Conservation (phyloP, 2,797 vertebrate genomes). For the Vireo griseus region DNA sequence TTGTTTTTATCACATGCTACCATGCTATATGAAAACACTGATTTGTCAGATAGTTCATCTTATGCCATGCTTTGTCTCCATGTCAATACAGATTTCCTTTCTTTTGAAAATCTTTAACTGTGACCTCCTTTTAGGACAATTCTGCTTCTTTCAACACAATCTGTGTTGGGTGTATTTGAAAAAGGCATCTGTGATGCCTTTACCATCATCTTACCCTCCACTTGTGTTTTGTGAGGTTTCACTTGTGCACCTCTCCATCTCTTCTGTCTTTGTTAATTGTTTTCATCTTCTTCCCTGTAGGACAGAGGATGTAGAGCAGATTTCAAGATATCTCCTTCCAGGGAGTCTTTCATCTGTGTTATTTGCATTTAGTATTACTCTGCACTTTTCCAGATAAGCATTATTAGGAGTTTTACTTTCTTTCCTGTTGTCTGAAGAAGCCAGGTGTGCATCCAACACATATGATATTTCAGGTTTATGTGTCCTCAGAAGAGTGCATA, state of each 20-base stretch:
- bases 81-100: neutral
- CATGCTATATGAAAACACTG: neutral
- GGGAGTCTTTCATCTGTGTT: neutral
- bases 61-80: neutral
- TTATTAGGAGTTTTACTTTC: neutral
- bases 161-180: neutral
- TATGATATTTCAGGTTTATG: neutral
- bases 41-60: neutral
- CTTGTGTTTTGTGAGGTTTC: neutral
- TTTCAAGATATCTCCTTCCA: neutral
- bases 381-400: neutral
- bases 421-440: neutral
- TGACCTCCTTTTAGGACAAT: neutral
- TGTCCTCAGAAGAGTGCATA: neutral
- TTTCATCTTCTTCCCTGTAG: neutral
- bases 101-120: neutral
- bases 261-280: neutral
- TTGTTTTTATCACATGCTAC: neutral
- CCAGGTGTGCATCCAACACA: neutral
- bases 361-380: neutral
- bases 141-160: neutral
- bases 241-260: neutral
- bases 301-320: neutral
- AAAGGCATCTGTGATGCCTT: neutral
- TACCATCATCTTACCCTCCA: neutral